A percentile compares a stretch with the other conserved stretches of the same genome.
Evolutionary conservation across 2,888 invertebrate genomes (phyloP).

Genomic region (Dolichomitus sp.): DNA sequence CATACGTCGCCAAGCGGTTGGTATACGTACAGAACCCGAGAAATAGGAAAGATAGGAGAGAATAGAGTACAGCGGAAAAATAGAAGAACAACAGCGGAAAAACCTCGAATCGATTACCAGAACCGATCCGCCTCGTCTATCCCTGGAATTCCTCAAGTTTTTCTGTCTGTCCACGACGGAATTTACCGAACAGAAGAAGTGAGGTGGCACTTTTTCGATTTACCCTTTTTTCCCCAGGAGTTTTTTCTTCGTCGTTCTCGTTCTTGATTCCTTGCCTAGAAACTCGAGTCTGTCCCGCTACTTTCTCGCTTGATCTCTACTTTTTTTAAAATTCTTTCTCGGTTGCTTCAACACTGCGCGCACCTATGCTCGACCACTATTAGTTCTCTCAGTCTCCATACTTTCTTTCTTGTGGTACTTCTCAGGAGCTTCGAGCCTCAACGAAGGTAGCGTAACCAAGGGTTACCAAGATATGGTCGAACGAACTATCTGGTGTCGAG

Average conservation of each 20-base stretch:
- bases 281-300: not conserved
- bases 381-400: constrained; percentile 31
- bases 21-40: not conserved
- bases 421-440: constrained; percentile 9
- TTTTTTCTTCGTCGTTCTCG: constrained; percentile 23
- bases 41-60: not conserved
- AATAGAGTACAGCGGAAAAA: not conserved
- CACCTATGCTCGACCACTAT: constrained; percentile 32
- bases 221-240: constrained; percentile 14
- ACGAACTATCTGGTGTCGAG: constrained; percentile 56
- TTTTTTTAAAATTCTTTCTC: constrained; percentile 38
- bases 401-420: constrained; percentile 61
- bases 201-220: constrained; percentile 12
- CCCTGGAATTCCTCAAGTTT: constrained; percentile 57
- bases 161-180: constrained; percentile 34
- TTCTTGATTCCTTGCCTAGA: constrained; percentile 47
- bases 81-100: constrained; percentile 29
- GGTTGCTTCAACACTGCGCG: constrained; percentile 57
- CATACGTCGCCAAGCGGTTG: not conserved
- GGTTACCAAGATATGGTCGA: constrained; percentile 45
- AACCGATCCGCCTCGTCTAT: constrained; percentile 57
- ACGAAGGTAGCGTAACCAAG: constrained; percentile 16
- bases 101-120: constrained; percentile 47
- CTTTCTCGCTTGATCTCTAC: constrained; percentile 22
- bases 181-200: constrained; percentile 30